phyloP scores from a whole-genome alignment of 1,140 invertebrate species.

The Eumaeus atala region DNA sequence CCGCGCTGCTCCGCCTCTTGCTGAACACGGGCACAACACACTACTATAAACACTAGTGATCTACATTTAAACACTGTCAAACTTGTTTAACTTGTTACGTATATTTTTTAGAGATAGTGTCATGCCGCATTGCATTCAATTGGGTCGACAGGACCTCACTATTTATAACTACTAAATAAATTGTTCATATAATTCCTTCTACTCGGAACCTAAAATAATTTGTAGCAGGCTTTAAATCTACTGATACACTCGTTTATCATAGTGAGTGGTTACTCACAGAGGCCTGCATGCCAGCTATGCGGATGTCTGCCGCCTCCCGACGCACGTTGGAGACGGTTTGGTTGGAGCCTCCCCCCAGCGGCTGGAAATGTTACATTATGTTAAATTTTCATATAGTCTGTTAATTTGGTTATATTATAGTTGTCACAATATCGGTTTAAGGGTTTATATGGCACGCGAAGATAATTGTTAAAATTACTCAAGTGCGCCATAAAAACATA shows the following conservation, averaged over 20 bases:
- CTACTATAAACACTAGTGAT: background rate
- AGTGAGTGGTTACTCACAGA: slow-evolving; percentile 16
- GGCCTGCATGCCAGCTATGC: slow-evolving; percentile 76
- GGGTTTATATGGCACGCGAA: background rate
- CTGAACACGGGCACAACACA: slow-evolving; percentile 7
- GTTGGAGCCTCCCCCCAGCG: slow-evolving; percentile 61
- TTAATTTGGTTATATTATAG: too few relatives aligned
- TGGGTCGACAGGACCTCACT: too few relatives aligned
- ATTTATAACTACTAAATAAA: too few relatives aligned
- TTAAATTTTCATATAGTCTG: background rate
- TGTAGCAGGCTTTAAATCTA: too few relatives aligned
- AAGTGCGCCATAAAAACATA: slow-evolving; percentile 2
- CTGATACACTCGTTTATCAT: background rate
- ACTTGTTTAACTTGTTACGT: too few relatives aligned
- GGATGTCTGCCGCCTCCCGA: slow-evolving; percentile 81
- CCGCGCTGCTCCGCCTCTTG: slow-evolving; percentile 30
- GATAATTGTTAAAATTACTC: background rate
- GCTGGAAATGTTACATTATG: slow-evolving; percentile 43
- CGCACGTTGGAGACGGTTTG: slow-evolving; percentile 78
- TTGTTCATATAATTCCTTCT: too few relatives aligned
- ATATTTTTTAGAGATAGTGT: too few relatives aligned
- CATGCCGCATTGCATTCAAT: too few relatives aligned
- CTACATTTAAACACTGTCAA: background rate
- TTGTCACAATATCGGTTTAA: too few relatives aligned
- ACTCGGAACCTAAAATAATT: too few relatives aligned